Conservation (phyloP, 2,888 invertebrate genomes). For the Romanomermis culicivorax region DNA sequence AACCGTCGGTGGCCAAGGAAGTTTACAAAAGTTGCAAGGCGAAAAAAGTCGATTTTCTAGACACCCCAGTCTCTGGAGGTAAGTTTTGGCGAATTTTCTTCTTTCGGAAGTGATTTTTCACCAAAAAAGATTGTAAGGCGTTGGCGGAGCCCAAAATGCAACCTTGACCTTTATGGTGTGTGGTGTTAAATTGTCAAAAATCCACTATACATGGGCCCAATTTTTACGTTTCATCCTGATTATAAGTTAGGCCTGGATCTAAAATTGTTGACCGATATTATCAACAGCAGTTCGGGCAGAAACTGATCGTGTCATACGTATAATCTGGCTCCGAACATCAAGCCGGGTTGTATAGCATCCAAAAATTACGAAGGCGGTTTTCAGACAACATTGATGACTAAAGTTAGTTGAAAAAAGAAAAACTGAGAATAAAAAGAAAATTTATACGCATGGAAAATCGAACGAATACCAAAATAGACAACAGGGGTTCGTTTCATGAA, state of each 20-base stretch:
- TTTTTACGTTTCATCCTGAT: slow-evolving; percentile 13
- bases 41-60: slow-evolving; percentile 54
- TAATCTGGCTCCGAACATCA: slow-evolving; percentile 82
- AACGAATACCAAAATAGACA: no score
- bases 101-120: neutral
- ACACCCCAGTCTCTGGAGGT: slow-evolving; percentile 96
- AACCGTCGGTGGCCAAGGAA: slow-evolving; percentile 60
- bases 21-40: slow-evolving; percentile 44
- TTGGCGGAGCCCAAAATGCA: slow-evolving; percentile 71
- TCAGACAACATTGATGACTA: slow-evolving; percentile 63
- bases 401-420: slow-evolving; percentile 34
- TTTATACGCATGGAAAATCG: no score
- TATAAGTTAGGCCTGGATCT: slow-evolving; percentile 68
- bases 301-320: slow-evolving; percentile 92
- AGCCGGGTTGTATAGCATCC: slow-evolving; percentile 63
- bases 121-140: slow-evolving; percentile 43
- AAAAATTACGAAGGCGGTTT: slow-evolving; percentile 64
- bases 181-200: slow-evolving; percentile 48
- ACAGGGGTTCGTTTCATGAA: no score
- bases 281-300: slow-evolving; percentile 81
- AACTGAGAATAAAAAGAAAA: no score
- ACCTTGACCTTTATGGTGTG: slow-evolving; percentile 86
- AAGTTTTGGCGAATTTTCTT: no score
- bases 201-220: no score
- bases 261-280: slow-evolving; percentile 58